Evolutionary conservation across 2,797 vertebrate genomes (phyloP).

Genomic region (Emys orbicularis): DNA sequence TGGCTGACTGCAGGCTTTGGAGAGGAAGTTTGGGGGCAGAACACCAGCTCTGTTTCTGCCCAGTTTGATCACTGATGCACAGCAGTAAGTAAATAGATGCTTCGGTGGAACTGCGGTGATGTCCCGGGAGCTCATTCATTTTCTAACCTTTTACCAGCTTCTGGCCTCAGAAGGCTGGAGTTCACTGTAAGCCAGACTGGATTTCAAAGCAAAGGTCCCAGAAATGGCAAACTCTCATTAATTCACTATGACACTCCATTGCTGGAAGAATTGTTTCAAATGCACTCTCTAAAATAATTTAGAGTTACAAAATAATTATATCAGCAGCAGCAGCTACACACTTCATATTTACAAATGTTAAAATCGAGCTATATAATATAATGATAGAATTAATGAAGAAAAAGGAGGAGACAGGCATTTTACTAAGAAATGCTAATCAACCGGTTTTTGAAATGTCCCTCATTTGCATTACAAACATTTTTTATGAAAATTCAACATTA

Average conservation of each 20-base stretch:
- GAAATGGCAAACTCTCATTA: slow-evolving; percentile 81
- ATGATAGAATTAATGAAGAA: slow-evolving; percentile 81
- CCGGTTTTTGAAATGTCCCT: slow-evolving; percentile 87
- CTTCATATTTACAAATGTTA: slow-evolving; percentile 71
- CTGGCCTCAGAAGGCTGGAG: slow-evolving; percentile 74
- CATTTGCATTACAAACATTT: slow-evolving; percentile 95
- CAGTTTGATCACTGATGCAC: slow-evolving; percentile 13
- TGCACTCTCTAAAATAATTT: slow-evolving; percentile 78
- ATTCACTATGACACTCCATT: slow-evolving; percentile 78
- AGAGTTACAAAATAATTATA: slow-evolving; percentile 81
- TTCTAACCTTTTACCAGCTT: slow-evolving; percentile 78
- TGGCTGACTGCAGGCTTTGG: not conserved
- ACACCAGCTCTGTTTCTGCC: not conserved
- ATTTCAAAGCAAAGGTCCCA: slow-evolving; percentile 81
- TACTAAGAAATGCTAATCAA: slow-evolving; percentile 91
- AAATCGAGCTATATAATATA: slow-evolving; percentile 80
- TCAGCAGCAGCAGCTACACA: slow-evolving; percentile 71
- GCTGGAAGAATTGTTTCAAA: slow-evolving; percentile 80
- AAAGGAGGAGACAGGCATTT: slow-evolving; percentile 80
- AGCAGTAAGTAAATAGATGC: slow-evolving; percentile 72
- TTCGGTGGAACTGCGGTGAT: slow-evolving; percentile 55
- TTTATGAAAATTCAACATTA: slow-evolving; percentile 84
- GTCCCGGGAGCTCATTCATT: slow-evolving; percentile 78
- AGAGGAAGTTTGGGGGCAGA: not conserved
- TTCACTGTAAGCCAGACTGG: slow-evolving; percentile 77